A percentile compares a stretch with the other conserved stretches of the same genome.
Conservation (phyloP, 1,140 invertebrate genomes). For the Eubasilissa regina region DNA sequence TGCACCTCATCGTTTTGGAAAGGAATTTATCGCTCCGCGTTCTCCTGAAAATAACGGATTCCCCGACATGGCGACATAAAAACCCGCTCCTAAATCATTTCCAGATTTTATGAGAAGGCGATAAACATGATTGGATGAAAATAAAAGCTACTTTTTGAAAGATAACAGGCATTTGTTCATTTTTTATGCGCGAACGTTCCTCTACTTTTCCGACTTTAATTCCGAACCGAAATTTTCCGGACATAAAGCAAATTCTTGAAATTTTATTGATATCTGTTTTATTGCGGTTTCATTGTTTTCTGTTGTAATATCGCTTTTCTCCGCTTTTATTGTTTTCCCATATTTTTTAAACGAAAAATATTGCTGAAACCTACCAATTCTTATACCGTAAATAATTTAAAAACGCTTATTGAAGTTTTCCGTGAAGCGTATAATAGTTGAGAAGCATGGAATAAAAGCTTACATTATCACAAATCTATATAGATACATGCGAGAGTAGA, state of each 20-base stretch:
- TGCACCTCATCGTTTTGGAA: slow-evolving; percentile 1
- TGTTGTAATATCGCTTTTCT: not conserved
- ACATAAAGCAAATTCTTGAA: slow-evolving; percentile 1
- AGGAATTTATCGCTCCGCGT: slow-evolving; percentile 44
- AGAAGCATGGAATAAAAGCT: no score
- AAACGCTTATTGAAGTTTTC: no score
- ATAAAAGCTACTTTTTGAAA: slow-evolving; percentile 36
- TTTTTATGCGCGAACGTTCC: not conserved
- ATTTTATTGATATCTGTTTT: not conserved
- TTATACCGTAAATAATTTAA: no score
- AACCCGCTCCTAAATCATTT: slow-evolving; percentile 46
- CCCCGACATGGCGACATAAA: slow-evolving; percentile 46
- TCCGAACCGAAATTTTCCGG: not conserved
- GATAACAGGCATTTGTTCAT: slow-evolving; percentile 36
- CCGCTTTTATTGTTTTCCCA: not conserved
- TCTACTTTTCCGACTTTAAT: slow-evolving; percentile 22
- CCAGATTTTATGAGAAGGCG: slow-evolving; percentile 47
- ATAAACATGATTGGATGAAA: slow-evolving; percentile 44
- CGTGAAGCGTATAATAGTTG: no score
- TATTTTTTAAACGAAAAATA: slow-evolving; percentile 1
- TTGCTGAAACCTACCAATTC: not conserved
- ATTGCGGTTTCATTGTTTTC: slow-evolving; percentile 12
- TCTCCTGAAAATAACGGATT: slow-evolving; percentile 43
- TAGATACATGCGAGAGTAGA: no score
- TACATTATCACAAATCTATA: no score